Conservation (phyloP, 1,140 invertebrate species). For the Brachionus plicatilis region DNA sequence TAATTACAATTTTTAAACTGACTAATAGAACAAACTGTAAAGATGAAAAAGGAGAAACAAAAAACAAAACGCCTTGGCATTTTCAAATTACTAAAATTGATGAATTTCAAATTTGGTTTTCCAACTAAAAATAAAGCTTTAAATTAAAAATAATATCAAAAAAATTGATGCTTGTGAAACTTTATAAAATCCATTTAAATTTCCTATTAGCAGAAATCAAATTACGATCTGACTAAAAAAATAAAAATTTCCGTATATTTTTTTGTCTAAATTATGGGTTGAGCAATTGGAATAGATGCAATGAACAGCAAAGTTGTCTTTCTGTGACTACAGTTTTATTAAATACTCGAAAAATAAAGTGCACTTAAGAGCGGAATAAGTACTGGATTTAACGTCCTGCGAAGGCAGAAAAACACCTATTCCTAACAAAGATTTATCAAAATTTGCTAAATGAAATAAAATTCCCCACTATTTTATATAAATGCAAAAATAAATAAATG, state of each 20-base stretch:
- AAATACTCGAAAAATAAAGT: background rate
- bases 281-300: background rate
- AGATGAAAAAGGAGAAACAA: background rate
- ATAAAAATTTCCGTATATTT: background rate
- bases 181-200: slow-evolving; percentile 27
- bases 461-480: background rate
- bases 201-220: background rate
- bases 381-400: background rate
- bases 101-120: background rate
- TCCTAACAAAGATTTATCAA: background rate
- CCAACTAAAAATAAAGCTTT: background rate
- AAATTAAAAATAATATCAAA: background rate
- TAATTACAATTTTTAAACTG: background rate
- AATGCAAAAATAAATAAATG: slow-evolving; percentile 16
- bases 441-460: background rate
- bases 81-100: background rate
- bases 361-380: background rate
- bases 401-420: background rate
- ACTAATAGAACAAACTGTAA: background rate
- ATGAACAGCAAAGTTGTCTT: background rate
- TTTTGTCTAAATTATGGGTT: background rate
- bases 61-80: background rate
- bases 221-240: background rate
- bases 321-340: background rate
- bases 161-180: slow-evolving; percentile 10